A percentile compares a stretch with the other conserved stretches of the same genome.
Evolutionary conservation across 1,140 invertebrate genomes (phyloP).

Genomic region (Caenorhabditis remanei): DNA sequence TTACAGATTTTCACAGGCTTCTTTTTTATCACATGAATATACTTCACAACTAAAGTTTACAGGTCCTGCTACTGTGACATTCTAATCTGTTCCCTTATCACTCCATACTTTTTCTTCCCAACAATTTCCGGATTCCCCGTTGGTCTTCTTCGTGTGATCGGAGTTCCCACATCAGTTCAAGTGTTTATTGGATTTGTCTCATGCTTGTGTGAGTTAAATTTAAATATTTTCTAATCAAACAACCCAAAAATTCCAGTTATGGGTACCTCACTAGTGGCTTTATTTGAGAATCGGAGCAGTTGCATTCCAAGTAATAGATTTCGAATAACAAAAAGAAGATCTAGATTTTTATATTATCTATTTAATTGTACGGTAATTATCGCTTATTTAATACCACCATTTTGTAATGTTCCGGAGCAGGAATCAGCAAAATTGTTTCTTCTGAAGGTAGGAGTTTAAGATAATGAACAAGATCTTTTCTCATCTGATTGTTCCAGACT

Average conservation of each 20-base stretch:
- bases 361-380: neutral
- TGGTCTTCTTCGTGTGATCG: neutral
- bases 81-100: slow-evolving; percentile 3
- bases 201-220: neutral
- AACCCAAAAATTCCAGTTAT: neutral
- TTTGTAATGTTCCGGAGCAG: slow-evolving; percentile 24
- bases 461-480: too few relatives aligned
- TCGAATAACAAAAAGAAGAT: neutral
- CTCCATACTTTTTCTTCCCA: slow-evolving; percentile 39
- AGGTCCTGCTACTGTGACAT: neutral
- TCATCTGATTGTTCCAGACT: neutral
- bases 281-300: slow-evolving; percentile 27
- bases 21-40: too few relatives aligned
- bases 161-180: neutral
- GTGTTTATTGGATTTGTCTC: neutral
- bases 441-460: neutral
- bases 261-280: neutral
- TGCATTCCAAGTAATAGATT: neutral
- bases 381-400: slow-evolving; percentile 1
- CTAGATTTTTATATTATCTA: neutral
- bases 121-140: slow-evolving; percentile 20
- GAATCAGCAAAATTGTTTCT: neutral
- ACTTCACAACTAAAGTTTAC: too few relatives aligned
- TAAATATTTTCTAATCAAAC: neutral
- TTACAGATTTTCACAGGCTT: too few relatives aligned